Evolutionary conservation across 2,888 invertebrate species (phyloP), one percentile per base, ranked within the genome.

Genomic region (Metopia argyrocephala): DNA sequence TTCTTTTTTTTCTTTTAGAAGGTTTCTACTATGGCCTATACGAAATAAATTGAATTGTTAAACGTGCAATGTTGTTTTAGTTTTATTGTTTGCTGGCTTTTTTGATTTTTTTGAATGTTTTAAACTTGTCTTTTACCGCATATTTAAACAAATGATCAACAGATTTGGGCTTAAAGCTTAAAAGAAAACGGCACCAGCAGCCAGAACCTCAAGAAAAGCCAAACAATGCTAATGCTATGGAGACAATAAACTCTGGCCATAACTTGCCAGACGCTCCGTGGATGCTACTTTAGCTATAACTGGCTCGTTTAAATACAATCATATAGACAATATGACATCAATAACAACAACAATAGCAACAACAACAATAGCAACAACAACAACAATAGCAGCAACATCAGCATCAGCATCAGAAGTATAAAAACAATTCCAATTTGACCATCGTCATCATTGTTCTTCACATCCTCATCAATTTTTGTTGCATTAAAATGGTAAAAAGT

Each of bases 61-160:
- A 88, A 87, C 89, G 89, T 88, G 89, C 89, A 88, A 88, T 82
- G 78, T 86, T 71, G 38, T 4, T 66, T 57, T 59, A 62, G 48
- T 31, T 15, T 28, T 50, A 12, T 38, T 38, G 0, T 7, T 38
- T 38, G 9, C 15, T 38, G 38, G 46, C 23, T 69, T 64, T 50
- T 28, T 64, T 28, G 15, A n/a, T n/a, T 59, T 62, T 75, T 79
- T 79, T 82, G 70, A 76, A 76, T 79, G 79, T 83, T 79, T 38
- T 23, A 82, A 83, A 79, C 75, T 82, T 76, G 79, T 79, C 80
- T 76, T 82, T 81, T 76, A 79, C 87, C 88, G 89, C 87, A 89
- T 89, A 88, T 89, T 88, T 89, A 89, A 89, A 87, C 89, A 87
- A 89, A 87, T 88, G 89, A 88, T 88, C 87, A 86, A 84, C 87